Evolutionary conservation across 2,113 vertebrate genomes (phyloP), one percentile per base, ranked within the genome.

Genomic region (Conger conger): DNA sequence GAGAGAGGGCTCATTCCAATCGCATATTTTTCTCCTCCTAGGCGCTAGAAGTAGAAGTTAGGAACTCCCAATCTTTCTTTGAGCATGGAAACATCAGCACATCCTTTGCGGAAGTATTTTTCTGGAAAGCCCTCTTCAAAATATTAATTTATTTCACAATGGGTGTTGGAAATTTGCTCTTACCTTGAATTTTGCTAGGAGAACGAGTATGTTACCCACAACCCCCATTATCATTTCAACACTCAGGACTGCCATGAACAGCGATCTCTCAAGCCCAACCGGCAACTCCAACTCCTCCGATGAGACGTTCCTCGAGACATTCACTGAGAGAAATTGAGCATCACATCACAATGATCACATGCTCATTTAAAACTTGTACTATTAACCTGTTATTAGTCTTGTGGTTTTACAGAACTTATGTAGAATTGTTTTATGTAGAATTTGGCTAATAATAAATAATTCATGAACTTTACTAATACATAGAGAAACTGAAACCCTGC

Each of bases 111-210:
- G n/a, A n/a, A n/a, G n/a, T n/a, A n/a, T n/a, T n/a, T n/a, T n/a
- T n/a, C n/a, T n/a, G n/a, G n/a, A n/a, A n/a, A 42, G 3, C 60
- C 27, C n/a, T 30, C n/a, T n/a, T 23, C 68, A 73, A 13, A 7
- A 73, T 3, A 73, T 30, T 30, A 1, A 33, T n/a, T 4, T 33
- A n/a, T 45, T 3, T 42, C 33, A 82, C 36, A 42, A 5, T 17
- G 15, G 17, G 33, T 76, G 63, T 16, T 40, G 33, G 33, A 38
- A 76, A 83, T 45, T 8, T 15, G 27, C 23, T 8, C 85, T 85
- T 88, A 95, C 94, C 92, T 86, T 90, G 81, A 90, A 83, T 91
- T 95, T 95, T 77, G 94, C 89, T 15, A 93, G 82, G 16, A 95
- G 88, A 79, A 92, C 89, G 6, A 94, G 30, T 45, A 84, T 82